Base-by-base conservation (phyloP, 2,888 invertebrate species). In the Eulithis prunata region DNA sequence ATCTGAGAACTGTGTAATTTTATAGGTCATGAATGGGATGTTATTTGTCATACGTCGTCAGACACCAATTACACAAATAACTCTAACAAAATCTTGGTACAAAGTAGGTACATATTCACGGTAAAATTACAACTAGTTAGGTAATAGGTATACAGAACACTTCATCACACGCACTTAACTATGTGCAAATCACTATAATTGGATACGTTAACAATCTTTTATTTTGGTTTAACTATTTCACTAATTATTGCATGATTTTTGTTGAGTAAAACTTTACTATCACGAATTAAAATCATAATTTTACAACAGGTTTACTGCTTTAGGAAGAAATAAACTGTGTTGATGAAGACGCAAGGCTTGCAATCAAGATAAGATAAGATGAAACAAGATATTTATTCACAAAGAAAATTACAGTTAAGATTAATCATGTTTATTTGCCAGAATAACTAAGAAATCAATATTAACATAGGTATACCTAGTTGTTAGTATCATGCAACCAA, bases 301-400 rank as follows among this genome's bases (percentile, higher is more conserved):
- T 60, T 60, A 60, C 52, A 53, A 32, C 53, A 52, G 36, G 32
- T 60, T 53, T 60, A 53, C 53, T 36, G 46, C 53, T 60, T 60
- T 53, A 41, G 51, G 52, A 59, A 59, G 32, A 59, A 21, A 13
- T 28, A n/a, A 46, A 57, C 47, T 46, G 32, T 46, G 51, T 13
- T 51, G 21, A 28, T 51, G 2, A 21, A 4, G n/a, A 38, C 36
- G n/a, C 8, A 36, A 12, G n/a, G 13, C 36, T 53, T 41, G 54
- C 38, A 38, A 41, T 11, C 54, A 36, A 14, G 21, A 21, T 21
- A 21, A 21, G 21, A 21, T 21, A 21, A 14, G 14, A 51, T 4
- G 47, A 47, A 14, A 47, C 7, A 47, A 4, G 12, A 6, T 13
- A 4, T 13, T 47, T 47, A 47, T 13, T 4, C 6, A 47, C n/a